phyloP scores from a whole-genome alignment of 2,797 vertebrate genomes.

The Pelodytes ibericus region DNA sequence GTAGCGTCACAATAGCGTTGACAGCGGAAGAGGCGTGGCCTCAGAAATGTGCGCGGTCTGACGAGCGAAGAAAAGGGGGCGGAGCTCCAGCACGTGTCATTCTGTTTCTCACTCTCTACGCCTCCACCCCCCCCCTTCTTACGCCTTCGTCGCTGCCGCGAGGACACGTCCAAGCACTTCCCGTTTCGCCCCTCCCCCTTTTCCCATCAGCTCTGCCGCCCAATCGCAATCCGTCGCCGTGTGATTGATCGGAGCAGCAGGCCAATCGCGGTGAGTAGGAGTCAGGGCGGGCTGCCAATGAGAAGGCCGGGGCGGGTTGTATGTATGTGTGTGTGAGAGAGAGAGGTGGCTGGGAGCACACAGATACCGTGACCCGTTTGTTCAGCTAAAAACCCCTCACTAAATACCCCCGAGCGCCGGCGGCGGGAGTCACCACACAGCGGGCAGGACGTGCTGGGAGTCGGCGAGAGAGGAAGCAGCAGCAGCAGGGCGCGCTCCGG shows the following conservation, averaged over 20 bases:
- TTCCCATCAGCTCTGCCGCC: neutral
- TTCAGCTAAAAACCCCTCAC: too few species aligned
- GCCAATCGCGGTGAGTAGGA: neutral
- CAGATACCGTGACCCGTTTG: too few species aligned
- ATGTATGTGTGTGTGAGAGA: too few species aligned
- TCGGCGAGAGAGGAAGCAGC: too few species aligned
- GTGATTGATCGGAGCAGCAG: neutral
- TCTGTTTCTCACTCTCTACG: neutral
- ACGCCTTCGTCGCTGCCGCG: too few species aligned
- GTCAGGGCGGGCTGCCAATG: neutral
- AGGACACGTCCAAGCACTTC: conserved; percentile 8
- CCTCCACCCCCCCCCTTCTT: neutral
- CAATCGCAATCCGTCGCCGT: neutral
- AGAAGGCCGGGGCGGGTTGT: neutral
- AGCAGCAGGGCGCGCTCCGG: too few species aligned
- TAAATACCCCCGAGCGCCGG: too few species aligned
- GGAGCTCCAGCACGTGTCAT: conserved; percentile 5
- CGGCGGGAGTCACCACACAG: too few species aligned
- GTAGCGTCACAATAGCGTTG: neutral
- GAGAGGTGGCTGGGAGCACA: too few species aligned
- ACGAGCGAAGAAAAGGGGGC: neutral
- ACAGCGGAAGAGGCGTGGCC: neutral
- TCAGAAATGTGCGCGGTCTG: neutral
- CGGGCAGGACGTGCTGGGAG: too few species aligned
- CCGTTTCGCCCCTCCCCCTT: neutral